Evolutionary conservation across 2,797 vertebrate genomes (phyloP).

Genomic region (Labroides dimidiatus): DNA sequence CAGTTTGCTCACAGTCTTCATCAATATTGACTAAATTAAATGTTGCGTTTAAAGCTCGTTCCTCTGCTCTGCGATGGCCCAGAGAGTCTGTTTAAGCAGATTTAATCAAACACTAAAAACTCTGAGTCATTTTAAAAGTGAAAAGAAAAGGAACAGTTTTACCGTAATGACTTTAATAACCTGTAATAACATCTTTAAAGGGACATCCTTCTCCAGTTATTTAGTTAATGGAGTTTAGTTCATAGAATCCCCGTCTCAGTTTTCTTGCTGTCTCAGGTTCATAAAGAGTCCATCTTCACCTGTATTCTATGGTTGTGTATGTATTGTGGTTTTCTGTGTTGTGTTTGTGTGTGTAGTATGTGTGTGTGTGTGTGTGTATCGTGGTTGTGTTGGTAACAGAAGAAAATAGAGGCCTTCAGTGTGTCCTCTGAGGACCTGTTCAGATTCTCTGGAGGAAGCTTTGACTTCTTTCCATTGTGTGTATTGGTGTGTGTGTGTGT

Average conservation of each 20-base stretch:
- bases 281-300: too few species aligned
- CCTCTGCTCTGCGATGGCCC: not conserved
- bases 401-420: not conserved
- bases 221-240: too few species aligned
- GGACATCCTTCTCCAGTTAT: too few species aligned
- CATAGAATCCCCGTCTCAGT: too few species aligned
- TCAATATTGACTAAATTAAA: not conserved
- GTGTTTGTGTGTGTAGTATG: too few species aligned
- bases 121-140: too few species aligned
- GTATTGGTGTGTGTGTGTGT: too few species aligned
- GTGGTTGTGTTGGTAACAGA: conserved; percentile 16
- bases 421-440: not conserved
- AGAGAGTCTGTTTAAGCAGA: not conserved
- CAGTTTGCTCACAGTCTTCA: not conserved
- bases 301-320: not conserved
- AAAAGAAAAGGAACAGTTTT: too few species aligned
- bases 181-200: too few species aligned
- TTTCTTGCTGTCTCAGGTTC: too few species aligned
- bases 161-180: too few species aligned
- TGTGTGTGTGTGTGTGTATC: not conserved
- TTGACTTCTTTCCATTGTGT: not conserved
- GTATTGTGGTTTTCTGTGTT: too few species aligned
- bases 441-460: not conserved
- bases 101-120: not conserved
- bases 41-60: not conserved